These are phyloP conservation scores for Fukomys damarensis DNA, from an alignment of 2,113 vertebrate species.

Conservation along the genomic window DNA sequence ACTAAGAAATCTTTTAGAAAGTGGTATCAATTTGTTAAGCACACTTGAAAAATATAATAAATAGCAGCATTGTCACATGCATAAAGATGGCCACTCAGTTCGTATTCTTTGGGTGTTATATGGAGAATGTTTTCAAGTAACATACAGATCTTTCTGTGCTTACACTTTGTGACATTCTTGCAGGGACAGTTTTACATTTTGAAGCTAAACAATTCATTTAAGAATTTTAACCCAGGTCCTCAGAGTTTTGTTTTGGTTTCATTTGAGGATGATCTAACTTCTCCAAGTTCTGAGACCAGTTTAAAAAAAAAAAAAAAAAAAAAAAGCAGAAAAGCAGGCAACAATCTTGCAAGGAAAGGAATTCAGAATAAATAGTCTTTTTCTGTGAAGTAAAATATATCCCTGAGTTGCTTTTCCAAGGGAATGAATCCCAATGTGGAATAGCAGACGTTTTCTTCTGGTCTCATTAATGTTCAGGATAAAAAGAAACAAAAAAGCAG, in stretches of 20 bases:
- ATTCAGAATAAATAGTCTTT: not conserved
- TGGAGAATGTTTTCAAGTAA: slow-evolving; percentile 43
- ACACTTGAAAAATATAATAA: slow-evolving; percentile 43
- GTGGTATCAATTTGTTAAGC: not conserved
- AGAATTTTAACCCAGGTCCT: slow-evolving; percentile 73
- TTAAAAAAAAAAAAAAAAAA: slow-evolving; percentile 57
- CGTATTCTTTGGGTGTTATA: not conserved
- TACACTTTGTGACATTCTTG: not conserved
- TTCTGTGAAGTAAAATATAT: not conserved
- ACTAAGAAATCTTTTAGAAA: slow-evolving; percentile 51
- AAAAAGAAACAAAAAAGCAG: not conserved
- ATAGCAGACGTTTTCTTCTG: not conserved
- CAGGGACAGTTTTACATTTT: slow-evolving; percentile 22
- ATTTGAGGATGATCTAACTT: slow-evolving; percentile 64
- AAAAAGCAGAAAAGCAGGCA: slow-evolving; percentile 34
- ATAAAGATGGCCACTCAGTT: not conserved
- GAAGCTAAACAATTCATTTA: slow-evolving; percentile 40
- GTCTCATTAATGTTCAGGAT: slow-evolving; percentile 35
- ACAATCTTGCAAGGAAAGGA: not conserved
- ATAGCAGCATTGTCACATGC: not conserved
- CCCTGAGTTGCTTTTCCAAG: slow-evolving; percentile 61
- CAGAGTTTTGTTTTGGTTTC: not conserved
- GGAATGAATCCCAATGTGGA: not conserved
- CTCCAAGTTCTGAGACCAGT: slow-evolving; percentile 46
- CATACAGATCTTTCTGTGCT: slow-evolving; percentile 64